A percentile compares a stretch with the other conserved stretches of the same genome.
These are phyloP conservation scores for Microplitis manilae DNA, from an alignment of 2,888 invertebrate genomes.

Conservation along the genomic window DNA sequence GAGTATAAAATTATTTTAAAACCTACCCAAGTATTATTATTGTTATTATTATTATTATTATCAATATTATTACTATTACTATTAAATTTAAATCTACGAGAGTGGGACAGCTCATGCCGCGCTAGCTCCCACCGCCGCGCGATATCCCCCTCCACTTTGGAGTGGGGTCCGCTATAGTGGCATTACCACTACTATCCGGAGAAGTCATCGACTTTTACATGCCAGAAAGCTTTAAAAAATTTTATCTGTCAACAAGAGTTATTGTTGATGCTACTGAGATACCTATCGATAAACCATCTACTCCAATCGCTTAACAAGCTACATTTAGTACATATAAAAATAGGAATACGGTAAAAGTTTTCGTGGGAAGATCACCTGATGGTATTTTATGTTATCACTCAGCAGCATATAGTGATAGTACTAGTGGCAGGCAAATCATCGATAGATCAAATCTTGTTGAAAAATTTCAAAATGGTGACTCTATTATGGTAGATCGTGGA, in stretches of 20 bases:
- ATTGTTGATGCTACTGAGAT: constrained; percentile 52
- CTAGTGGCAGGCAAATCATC: constrained; percentile 53
- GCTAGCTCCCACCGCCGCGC: too few relatives aligned
- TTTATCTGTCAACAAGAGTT: constrained; percentile 46
- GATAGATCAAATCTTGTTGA: constrained; percentile 44
- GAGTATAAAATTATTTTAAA: too few relatives aligned
- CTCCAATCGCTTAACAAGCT: constrained; percentile 48
- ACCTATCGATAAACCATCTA: constrained; percentile 40
- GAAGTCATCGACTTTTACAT: constrained; percentile 48
- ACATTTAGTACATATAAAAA: constrained; percentile 54
- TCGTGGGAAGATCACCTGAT: constrained; percentile 49
- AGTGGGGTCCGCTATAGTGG: too few relatives aligned
- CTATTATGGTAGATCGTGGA: constrained; percentile 48
- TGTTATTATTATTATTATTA: too few relatives aligned
- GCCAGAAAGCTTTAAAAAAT: constrained; percentile 47
- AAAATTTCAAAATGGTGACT: constrained; percentile 40
- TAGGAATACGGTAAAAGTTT: constrained; percentile 49
- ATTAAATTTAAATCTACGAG: too few relatives aligned
- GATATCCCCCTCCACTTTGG: too few relatives aligned
- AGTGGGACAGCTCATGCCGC: too few relatives aligned
- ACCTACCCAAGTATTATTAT: too few relatives aligned
- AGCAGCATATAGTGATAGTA: constrained; percentile 49
- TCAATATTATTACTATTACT: too few relatives aligned
- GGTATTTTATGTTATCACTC: constrained; percentile 49
- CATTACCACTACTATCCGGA: too few relatives aligned